Conservation (phyloP, 2,888 invertebrate species). For the Caenorhabditis sp. region DNA sequence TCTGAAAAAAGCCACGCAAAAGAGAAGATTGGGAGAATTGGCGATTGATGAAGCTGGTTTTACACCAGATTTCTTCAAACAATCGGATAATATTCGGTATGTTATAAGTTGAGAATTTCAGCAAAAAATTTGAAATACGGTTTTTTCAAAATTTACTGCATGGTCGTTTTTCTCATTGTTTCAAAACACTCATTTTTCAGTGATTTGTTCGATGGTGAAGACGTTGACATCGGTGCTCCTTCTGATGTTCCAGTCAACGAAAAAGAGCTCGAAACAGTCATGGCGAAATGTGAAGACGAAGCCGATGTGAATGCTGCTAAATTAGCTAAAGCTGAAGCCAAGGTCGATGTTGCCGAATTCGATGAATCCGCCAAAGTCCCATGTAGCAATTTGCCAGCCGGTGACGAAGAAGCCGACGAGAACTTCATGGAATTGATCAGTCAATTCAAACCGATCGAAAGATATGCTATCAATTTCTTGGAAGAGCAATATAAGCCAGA, state of each 20-base stretch:
- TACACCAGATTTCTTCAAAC: constrained; percentile 92
- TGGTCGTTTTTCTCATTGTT: too few species aligned
- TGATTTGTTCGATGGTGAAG: constrained; percentile 67
- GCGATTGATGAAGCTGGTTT: constrained; percentile 99
- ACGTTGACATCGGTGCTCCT: constrained; percentile 50
- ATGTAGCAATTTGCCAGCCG: constrained; percentile 4
- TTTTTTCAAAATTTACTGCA: too few species aligned
- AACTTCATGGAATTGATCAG: constrained; percentile 58
- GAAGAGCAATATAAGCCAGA: constrained; percentile 85
- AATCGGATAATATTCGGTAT: constrained; percentile 60
- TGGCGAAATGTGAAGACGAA: constrained; percentile 67
- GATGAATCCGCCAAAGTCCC: constrained; percentile 34
- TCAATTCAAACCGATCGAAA: constrained; percentile 90
- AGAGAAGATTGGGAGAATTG: constrained; percentile 90
- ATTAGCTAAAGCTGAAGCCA: constrained; percentile 60
- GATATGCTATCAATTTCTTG: constrained; percentile 91
- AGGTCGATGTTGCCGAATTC: constrained; percentile 53
- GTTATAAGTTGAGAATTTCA: background rate
- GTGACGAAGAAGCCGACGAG: constrained; percentile 51
- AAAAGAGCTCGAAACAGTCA: constrained; percentile 60
- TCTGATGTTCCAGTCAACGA: constrained; percentile 46
- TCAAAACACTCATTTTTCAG: constrained; percentile 12
- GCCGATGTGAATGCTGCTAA: constrained; percentile 67
- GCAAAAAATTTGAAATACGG: background rate
- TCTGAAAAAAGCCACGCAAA: constrained; percentile 96